These are phyloP conservation scores for Pelodiscus sinensis DNA, from an alignment of 2,113 vertebrate species.

Conservation along the genomic window DNA sequence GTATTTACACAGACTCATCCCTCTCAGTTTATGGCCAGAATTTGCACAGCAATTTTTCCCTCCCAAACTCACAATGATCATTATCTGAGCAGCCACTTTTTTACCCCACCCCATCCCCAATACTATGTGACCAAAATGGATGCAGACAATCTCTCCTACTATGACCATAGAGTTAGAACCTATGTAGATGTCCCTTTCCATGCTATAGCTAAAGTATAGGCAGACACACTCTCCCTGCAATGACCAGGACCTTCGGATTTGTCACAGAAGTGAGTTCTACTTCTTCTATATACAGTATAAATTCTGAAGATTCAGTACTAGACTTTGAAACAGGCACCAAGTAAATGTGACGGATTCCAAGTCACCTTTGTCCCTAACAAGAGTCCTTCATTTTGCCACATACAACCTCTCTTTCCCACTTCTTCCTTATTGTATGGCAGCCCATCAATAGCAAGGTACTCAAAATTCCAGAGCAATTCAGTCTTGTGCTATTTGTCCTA, in stretches of 20 bases:
- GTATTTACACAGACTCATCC: neutral
- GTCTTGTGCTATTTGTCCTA: accelerated
- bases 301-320: neutral
- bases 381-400: neutral
- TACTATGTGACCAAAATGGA: neutral
- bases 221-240: neutral
- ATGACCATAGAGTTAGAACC: neutral
- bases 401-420: accelerated
- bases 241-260: neutral
- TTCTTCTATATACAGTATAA: neutral
- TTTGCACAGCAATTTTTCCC: neutral
- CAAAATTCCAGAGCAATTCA: neutral
- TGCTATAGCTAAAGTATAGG: neutral
- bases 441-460: neutral
- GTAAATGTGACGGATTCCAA: neutral
- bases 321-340: neutral
- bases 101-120: neutral
- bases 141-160: neutral
- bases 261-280: neutral
- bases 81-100: neutral
- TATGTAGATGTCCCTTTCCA: neutral
- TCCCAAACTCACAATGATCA: neutral
- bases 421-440: neutral
- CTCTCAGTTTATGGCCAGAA: too few species aligned
- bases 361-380: neutral